Evolutionary conservation across 2,888 invertebrate species (phyloP), one percentile per base, ranked within the genome.

Genomic region (Brachypterus glaber): DNA sequence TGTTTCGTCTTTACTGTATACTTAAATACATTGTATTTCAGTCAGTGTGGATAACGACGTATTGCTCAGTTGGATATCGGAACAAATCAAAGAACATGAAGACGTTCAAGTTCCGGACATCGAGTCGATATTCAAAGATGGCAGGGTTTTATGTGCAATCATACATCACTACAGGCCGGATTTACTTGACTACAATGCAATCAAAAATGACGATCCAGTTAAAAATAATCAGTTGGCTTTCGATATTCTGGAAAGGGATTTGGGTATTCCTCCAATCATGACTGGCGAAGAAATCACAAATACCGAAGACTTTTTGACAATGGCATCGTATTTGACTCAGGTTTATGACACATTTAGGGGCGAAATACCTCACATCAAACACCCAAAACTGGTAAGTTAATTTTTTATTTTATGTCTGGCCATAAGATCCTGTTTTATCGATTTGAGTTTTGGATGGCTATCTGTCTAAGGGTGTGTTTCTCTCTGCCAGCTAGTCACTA

Each of bases 281-380:
- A 80, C 81, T 4, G 79, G 85, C 1, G 75, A 77, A 51, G 90
- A 91, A 54, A 82, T 84, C 63, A 74, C 76, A 3, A 72, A 76
- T 33, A 78, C 74, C 52, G 74, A 81, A 46, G 88, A 89, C 58
- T 78, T 78, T 46, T 66, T 79, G 31, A 76, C 79, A 26, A 76
- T 89, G 67, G 77, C 90, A 12, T 79, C 84, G 35, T 95, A 93
- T 62, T 70, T 95, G 43, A 79, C 85, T 33, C 85, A 90, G 63
- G 81, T 95, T 45, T 92, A 92, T 66, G 82, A 86, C 61, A 79
- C 81, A 37, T 93, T 95, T 70, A 81, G 89, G 53, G 88, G 91
- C 30, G 91, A 93, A 66, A 87, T 91, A 53, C 91, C 92, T 4
- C 79, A 82, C 54, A 74, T 82, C 40, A 82, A 80, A 57, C 80